A percentile compares a stretch with the other conserved stretches of the same genome.
phyloP scores from a whole-genome alignment of 2,888 invertebrate genomes.

The Xestoiulus laeticollis region DNA sequence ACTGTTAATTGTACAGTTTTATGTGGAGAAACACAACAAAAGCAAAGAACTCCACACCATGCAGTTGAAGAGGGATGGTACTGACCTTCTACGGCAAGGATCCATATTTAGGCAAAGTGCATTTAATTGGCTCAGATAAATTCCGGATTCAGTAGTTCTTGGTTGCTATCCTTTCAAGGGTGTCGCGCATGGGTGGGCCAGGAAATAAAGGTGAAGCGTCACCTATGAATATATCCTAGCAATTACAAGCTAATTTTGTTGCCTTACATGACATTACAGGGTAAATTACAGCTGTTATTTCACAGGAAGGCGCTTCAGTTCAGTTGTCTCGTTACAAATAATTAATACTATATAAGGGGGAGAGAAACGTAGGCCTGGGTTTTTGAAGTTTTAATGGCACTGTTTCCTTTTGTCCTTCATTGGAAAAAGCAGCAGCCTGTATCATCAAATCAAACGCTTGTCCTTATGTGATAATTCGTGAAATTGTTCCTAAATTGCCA shows the following conservation, averaged over 20 bases:
- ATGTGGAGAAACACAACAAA: not conserved
- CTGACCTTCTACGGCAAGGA: not conserved
- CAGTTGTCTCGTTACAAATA: slow-evolving; percentile 34
- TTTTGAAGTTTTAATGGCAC: slow-evolving; percentile 5
- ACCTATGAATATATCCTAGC: slow-evolving; percentile 32
- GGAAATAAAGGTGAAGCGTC: slow-evolving; percentile 24
- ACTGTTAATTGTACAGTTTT: not conserved
- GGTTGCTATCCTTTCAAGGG: not conserved
- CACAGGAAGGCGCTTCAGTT: slow-evolving; percentile 33
- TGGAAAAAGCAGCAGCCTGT: not conserved
- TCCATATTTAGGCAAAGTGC: not conserved
- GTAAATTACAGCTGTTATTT: slow-evolving; percentile 37
- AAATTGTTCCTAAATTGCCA: not conserved
- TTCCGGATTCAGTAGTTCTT: slow-evolving; percentile 3
- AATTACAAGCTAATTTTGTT: slow-evolving; percentile 34
- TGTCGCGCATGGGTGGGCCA: slow-evolving; percentile 23
- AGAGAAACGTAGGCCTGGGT: not conserved
- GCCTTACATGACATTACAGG: slow-evolving; percentile 37
- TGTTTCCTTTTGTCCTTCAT: slow-evolving; percentile 28
- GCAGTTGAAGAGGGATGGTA: not conserved
- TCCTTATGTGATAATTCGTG: not conserved
- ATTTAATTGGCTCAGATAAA: not conserved
- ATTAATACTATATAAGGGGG: slow-evolving; percentile 22
- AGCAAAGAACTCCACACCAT: not conserved
- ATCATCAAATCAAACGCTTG: not conserved